Evolutionary conservation across 2,888 invertebrate species (phyloP).

Genomic region (Synanthedon tipuliformis): DNA sequence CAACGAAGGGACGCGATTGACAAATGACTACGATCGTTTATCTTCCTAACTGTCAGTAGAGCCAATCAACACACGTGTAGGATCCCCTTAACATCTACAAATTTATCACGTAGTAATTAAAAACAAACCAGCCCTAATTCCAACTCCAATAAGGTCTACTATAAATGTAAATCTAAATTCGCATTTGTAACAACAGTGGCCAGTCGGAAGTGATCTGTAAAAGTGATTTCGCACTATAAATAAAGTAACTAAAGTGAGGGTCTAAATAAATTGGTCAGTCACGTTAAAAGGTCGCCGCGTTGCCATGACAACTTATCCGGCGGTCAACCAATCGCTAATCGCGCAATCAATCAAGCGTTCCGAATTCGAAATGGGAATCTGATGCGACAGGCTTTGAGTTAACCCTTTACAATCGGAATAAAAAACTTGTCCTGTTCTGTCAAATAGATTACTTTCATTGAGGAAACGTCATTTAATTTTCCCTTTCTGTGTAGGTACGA

Average conservation of each 20-base stretch:
- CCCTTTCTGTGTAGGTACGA: no score
- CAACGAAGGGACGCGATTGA: constrained; percentile 45
- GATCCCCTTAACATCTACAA: constrained; percentile 24
- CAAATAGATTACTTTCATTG: no score
- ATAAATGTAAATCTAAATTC: constrained; percentile 13
- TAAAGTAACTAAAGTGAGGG: constrained; percentile 11
- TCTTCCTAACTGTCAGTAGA: constrained; percentile 64
- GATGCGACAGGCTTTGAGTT: neutral
- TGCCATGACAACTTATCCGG: constrained; percentile 27
- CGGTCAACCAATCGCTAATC: constrained; percentile 43
- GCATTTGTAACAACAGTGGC: constrained; percentile 17
- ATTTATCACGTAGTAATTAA: neutral
- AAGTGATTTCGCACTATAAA: constrained; percentile 20
- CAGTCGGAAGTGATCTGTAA: constrained; percentile 26
- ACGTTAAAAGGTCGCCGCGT: constrained; percentile 18
- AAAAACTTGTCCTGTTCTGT: neutral
- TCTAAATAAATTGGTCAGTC: constrained; percentile 22
- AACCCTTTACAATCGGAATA: neutral
- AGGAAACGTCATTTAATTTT: no score
- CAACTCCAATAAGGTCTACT: constrained; percentile 1
- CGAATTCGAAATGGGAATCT: constrained; percentile 14
- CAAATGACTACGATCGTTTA: constrained; percentile 62
- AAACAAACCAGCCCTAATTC: constrained; percentile 12
- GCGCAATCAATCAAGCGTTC: constrained; percentile 45
- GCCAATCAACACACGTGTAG: constrained; percentile 62